Evolutionary conservation across 2,888 invertebrate genomes (phyloP).

Genomic region (Nemurella pictetii): DNA sequence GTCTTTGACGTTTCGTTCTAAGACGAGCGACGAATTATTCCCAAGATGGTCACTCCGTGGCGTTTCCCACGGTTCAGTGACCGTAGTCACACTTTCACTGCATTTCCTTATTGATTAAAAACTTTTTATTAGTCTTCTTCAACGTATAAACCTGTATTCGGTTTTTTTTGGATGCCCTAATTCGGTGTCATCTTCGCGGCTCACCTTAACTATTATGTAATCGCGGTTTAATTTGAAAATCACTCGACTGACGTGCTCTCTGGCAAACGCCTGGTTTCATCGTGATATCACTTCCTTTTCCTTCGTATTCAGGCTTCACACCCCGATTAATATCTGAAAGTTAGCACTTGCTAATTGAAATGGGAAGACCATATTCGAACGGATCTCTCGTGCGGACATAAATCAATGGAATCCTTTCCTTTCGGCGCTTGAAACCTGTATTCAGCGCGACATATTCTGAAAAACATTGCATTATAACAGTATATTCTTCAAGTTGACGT

Average conservation of each 20-base stretch:
- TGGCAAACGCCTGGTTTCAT: background rate
- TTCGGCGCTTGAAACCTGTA: background rate
- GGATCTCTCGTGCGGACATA: background rate
- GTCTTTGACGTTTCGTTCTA: constrained; percentile 13
- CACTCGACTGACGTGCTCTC: background rate
- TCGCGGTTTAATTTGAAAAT: background rate
- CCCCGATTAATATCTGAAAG: background rate
- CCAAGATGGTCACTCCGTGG: background rate
- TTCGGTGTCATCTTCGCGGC: constrained; percentile 24
- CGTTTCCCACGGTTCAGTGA: constrained; percentile 25
- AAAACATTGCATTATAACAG: background rate
- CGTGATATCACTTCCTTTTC: background rate
- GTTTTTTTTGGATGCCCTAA: background rate
- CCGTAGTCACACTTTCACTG: constrained; percentile 25
- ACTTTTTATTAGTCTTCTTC: constrained; percentile 1
- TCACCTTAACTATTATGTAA: background rate
- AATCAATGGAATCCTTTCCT: background rate
- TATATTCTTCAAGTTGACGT: background rate
- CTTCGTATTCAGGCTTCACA: background rate
- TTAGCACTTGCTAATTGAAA: background rate
- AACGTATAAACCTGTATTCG: constrained; percentile 13
- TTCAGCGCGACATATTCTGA: background rate
- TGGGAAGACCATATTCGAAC: background rate
- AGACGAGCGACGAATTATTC: background rate
- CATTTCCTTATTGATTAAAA: constrained; percentile 15